phyloP scores from a whole-genome alignment of 2,113 vertebrate genomes.

The Tragelaphus imberbis region DNA sequence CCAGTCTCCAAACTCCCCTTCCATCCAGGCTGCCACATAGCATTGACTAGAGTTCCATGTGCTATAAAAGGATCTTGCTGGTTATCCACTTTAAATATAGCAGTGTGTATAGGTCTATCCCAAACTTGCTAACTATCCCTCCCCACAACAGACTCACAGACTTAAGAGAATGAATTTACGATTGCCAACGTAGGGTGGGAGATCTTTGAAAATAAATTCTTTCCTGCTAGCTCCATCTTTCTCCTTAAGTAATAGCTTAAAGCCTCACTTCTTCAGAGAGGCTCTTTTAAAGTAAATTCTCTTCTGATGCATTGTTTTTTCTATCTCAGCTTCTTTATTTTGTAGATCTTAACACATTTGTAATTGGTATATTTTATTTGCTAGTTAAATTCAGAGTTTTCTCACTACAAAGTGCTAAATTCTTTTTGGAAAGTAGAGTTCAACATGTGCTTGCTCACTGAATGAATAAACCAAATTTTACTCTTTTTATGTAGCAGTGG shows the following conservation, averaged over 20 bases:
- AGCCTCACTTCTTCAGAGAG: neutral
- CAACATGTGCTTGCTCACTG: neutral
- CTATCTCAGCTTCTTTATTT: neutral
- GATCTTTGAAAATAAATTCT: neutral
- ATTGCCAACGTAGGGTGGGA: neutral
- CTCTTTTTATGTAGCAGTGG: neutral
- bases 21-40: neutral
- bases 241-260: neutral
- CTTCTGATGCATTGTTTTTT: neutral
- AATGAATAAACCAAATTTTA: neutral
- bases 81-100: neutral
- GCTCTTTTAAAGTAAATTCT: neutral
- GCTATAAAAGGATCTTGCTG: neutral
- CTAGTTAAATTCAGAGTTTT: neutral
- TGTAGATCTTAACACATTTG: neutral
- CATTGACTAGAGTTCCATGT: neutral
- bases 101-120: neutral
- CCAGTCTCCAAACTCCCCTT: neutral
- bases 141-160: neutral
- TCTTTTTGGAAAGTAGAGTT: neutral
- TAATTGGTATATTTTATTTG: neutral
- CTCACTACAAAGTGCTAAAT: neutral
- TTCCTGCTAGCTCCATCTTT: neutral
- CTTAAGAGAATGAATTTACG: neutral
- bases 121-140: neutral